These are phyloP conservation scores for Muscicapa comitata DNA, from an alignment of 2,797 vertebrate species.

Conservation along the genomic window DNA sequence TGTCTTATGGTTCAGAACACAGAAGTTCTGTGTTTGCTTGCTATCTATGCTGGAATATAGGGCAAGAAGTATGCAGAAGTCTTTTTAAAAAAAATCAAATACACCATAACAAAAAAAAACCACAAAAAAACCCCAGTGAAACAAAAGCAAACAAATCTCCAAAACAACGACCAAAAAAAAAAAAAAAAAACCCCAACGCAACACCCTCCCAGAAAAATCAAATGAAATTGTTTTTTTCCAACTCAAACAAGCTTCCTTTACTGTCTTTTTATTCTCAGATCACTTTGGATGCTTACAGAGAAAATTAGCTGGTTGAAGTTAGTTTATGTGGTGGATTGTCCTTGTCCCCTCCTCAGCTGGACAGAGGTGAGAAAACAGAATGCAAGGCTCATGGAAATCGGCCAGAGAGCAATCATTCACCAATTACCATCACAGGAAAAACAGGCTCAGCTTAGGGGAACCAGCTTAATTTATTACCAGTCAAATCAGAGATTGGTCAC, in stretches of 20 bases:
- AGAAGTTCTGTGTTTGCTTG: not conserved
- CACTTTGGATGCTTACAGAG: not conserved
- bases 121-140: not conserved
- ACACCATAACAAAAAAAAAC: not conserved
- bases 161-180: not conserved
- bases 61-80: not conserved
- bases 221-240: fast-evolving
- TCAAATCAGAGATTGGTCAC: not conserved
- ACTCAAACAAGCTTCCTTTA: not conserved
- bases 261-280: not conserved
- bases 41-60: not conserved
- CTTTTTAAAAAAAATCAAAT: not conserved
- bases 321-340: not conserved
- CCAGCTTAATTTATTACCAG: not conserved
- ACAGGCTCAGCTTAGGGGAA: not conserved
- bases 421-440: not conserved
- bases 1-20: not conserved
- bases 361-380: not conserved
- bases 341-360: not conserved
- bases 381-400: not conserved
- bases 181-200: not conserved
- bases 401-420: not conserved
- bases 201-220: not conserved
- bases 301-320: not conserved
- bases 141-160: not conserved